Conservation (phyloP, 1,140 invertebrate species). For the Lepidotrigona ventralis region DNA sequence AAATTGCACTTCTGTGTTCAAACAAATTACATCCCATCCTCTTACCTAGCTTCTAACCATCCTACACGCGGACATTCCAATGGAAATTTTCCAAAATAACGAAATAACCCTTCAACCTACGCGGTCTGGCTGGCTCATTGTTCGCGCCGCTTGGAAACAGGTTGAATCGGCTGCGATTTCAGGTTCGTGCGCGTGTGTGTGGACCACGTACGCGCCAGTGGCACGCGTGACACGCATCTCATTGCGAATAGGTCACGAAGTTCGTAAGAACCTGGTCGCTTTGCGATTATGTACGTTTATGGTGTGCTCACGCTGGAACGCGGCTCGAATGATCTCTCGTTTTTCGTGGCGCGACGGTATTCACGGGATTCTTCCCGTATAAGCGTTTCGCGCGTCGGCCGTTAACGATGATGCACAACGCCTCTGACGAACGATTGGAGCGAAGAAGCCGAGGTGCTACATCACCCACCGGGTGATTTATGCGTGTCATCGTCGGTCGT, state of each 20-base stretch:
- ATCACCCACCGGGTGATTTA: constrained; percentile 41
- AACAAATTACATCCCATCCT: neutral
- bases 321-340: neutral
- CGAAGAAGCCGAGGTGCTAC: neutral
- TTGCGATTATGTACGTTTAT: constrained; percentile 45
- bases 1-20: neutral
- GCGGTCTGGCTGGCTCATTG: constrained; percentile 14
- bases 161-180: constrained; percentile 43
- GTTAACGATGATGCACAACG: constrained; percentile 63
- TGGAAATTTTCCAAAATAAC: neutral
- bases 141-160: constrained; percentile 33
- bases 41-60: neutral
- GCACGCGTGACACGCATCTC: constrained; percentile 63
- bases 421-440: constrained; percentile 48
- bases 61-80: neutral
- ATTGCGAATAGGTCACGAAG: constrained; percentile 55
- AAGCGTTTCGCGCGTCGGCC: constrained; percentile 54
- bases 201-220: constrained; percentile 24
- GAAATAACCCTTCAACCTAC: neutral
- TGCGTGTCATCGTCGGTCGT: constrained; percentile 8
- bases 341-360: neutral
- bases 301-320: constrained; percentile 35
- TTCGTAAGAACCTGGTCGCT: constrained; percentile 40
- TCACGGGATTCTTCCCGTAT: constrained; percentile 24
- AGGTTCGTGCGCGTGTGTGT: neutral